Evolutionary conservation across 2,888 invertebrate species (phyloP).

Genomic region (Fragum sueziense): DNA sequence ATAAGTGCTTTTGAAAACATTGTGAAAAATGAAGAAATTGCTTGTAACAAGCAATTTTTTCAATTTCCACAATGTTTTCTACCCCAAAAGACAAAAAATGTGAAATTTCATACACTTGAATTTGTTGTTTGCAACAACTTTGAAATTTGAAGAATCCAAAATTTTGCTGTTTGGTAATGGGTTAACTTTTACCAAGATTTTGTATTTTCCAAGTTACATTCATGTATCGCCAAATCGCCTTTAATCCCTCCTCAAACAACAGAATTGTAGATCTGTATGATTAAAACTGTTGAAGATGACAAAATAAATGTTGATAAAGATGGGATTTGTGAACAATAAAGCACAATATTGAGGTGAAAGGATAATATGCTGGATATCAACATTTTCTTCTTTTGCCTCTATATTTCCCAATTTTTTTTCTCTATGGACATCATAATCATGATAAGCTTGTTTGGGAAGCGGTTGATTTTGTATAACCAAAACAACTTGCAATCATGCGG

Average conservation of each 20-base stretch:
- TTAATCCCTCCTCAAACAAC: neutral
- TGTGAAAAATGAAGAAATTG: no score
- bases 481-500: neutral
- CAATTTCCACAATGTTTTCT: no score
- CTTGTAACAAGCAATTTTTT: no score
- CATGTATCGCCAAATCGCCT: no score
- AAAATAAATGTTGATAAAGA: neutral
- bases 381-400: neutral
- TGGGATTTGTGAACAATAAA: neutral
- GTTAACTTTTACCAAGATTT: conserved; percentile 5
- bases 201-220: neutral
- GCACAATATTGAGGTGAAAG: neutral
- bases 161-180: no score
- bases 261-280: neutral
- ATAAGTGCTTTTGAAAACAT: neutral
- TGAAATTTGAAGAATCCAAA: no score
- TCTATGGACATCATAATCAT: neutral
- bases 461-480: neutral
- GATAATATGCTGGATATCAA: neutral
- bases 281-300: no score
- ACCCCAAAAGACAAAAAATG: no score
- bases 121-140: no score
- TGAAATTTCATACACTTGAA: no score
- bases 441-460: neutral
- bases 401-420: no score